Evolutionary conservation across 2,888 invertebrate genomes (phyloP), one percentile per base, ranked within the genome.

Genomic region (Tridacna gigas): DNA sequence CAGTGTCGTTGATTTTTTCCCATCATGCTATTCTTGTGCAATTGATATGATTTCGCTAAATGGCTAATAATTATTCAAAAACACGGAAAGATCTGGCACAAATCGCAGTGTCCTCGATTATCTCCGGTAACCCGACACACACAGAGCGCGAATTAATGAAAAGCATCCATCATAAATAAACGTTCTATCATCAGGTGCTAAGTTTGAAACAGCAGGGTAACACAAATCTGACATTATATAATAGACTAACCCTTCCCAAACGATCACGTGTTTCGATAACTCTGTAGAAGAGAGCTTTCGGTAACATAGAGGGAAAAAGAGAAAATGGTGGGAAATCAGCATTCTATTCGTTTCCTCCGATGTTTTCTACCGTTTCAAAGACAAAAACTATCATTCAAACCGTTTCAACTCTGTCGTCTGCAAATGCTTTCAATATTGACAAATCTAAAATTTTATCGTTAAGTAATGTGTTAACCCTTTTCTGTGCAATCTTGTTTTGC

Each of bases 41-140:
- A 87, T 87, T 83, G 87, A 87, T 87, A 84, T 79, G 77, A 84
- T 87, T 87, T 87, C 87, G 73, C 79, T 87, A 84, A 87, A 87
- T 81, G 87, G 87, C 79, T 74, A 28, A 83, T 84, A 83, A 87
- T 87, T 87, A 87, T 87, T 84, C 84, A 83, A 69, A 84, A 83
- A 47, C 28, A 51, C 63, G 75, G 76, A 71, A 79, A 76, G 73
- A 77, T 81, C 79, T 74, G 77, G 74, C 77, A 61, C 63, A 79
- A 79, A 79, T 81, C 79, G 65, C 77, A 65, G 75, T 78, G 63
- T 80, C 66, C 78, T 63, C 60, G 45, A 78, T 82, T 79, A 83
- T 73, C 28, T 73, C 28, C 63, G 48, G 86, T 78, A 86, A 86
- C 80, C n/a, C n/a, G 86, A 86, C 5, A 45, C 73, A 37, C 47